Base-by-base conservation (phyloP, 2,888 invertebrate species). In the Quadroppia sp. region DNA sequence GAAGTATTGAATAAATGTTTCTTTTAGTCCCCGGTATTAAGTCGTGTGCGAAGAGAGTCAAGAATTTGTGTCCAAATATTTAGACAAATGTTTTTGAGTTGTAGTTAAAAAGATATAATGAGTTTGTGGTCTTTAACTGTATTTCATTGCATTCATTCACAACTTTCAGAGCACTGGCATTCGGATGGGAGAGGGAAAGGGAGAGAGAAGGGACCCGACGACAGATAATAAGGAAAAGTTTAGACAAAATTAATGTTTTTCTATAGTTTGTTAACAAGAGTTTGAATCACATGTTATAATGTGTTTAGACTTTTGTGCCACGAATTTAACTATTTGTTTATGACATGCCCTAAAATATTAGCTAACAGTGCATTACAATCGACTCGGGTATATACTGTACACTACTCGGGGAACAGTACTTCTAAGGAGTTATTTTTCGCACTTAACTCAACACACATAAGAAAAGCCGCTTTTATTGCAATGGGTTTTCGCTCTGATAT, bases 381-480 rank as follows among this genome's bases (percentile, higher is more conserved):
- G 15, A 28, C n/a, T n/a, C n/a, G n/a, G 2, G 30, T 30, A 32
- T 61, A 53, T 53, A 53, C 9, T 20, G n/a, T n/a, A n/a, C 53
- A 53, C 11, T 53, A 45, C 20, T 53, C 20, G 7, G 59, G 59
- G 32, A 61, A 61, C 59, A 61, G n/a, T 25, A 67, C 67, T 40
- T 67, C 67, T 67, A 15, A 67, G 11, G 15, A 32, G 40, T 67
- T 42, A 67, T 67, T 67, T 17, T 17, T 61, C 32, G 32, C 32
- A 67, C 67, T 36, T 40, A 67, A 67, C 67, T 23, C 40, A 40
- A 67, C 36, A 61, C 32, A 61, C n/a, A 61, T 53, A 61, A 61
- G 36, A 67, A 67, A 67, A 40, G 67, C 67, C 67, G 67, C 67
- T 67, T 67, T 67, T 67, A 67, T 67, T 36, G 42, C 67, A 36